Percentiles rank a stretch among this genome's conserved stretches.
Conservation (phyloP, 2,113 vertebrate genomes). For the Archocentrus centrarchus region DNA sequence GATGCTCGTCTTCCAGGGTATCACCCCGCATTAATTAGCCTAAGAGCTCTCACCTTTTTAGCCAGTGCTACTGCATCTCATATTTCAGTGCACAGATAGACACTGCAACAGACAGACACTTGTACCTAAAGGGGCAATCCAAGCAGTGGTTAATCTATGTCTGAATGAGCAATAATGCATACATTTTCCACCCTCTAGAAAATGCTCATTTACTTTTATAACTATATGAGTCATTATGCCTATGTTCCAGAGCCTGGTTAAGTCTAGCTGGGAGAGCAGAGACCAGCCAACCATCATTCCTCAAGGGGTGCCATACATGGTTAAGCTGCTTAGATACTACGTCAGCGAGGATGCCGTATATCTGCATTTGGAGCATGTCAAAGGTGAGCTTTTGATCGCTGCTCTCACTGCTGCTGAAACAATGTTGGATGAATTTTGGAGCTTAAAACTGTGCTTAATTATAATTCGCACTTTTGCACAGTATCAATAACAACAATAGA, state of each 20-base stretch:
- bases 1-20: conserved; percentile 41
- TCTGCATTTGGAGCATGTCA: conserved; percentile 91
- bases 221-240: neutral
- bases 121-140: conserved; percentile 1
- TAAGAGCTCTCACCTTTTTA: conserved; percentile 64
- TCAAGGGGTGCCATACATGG: conserved; percentile 95
- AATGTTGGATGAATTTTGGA: neutral
- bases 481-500: neutral
- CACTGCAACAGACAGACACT: neutral
- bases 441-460: no score
- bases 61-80: conserved; percentile 41
- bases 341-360: conserved; percentile 94
- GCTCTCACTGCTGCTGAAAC: neutral
- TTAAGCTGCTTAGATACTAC: conserved; percentile 91
- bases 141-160: neutral
- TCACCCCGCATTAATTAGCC: conserved; percentile 63
- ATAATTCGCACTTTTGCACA: no score
- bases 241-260: conserved; percentile 88
- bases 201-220: neutral
- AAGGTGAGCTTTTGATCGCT: conserved; percentile 82
- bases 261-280: conserved; percentile 86
- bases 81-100: conserved; percentile 59
- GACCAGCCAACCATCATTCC: conserved; percentile 93
- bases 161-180: neutral
- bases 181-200: neutral